Conservation (phyloP, 1,140 invertebrate genomes). For the Sipha flava region DNA sequence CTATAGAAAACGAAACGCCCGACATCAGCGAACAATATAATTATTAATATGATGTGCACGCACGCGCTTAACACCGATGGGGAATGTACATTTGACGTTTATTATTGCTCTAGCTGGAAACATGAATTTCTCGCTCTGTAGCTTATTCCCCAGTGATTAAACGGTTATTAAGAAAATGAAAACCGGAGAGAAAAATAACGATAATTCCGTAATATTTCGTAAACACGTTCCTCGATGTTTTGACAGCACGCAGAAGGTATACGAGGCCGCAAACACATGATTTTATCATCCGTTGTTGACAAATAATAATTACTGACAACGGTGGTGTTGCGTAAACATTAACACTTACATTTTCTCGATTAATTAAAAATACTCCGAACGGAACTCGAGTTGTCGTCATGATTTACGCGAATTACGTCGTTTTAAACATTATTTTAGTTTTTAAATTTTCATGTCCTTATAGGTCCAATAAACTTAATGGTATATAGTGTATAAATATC, state of each 20-base stretch:
- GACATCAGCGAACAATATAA: not conserved
- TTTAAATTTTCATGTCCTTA: too few relatives aligned
- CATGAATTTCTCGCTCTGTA: not conserved
- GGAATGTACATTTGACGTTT: not conserved
- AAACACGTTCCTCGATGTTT: not conserved
- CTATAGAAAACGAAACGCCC: not conserved
- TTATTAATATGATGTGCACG: slow-evolving; percentile 10
- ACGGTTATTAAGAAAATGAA: slow-evolving; percentile 32
- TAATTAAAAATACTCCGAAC: too few relatives aligned
- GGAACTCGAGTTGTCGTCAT: too few relatives aligned
- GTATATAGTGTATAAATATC: too few relatives aligned
- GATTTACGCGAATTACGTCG: too few relatives aligned
- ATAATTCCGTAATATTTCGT: not conserved
- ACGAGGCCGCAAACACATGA: not conserved
- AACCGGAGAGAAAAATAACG: slow-evolving; percentile 6
- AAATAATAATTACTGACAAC: too few relatives aligned
- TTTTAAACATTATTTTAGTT: too few relatives aligned
- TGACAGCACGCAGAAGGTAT: not conserved
- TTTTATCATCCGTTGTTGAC: not conserved
- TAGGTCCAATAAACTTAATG: too few relatives aligned
- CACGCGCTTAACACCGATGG: not conserved
- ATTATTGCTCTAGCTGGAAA: slow-evolving; percentile 15
- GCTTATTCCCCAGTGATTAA: slow-evolving; percentile 17
- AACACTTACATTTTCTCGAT: too few relatives aligned
- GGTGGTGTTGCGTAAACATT: too few relatives aligned